A percentile compares a stretch with the other conserved stretches of the same genome.
These are phyloP conservation scores for Atta cephalotes DNA, from an alignment of 1,140 invertebrate genomes.

Conservation along the genomic window DNA sequence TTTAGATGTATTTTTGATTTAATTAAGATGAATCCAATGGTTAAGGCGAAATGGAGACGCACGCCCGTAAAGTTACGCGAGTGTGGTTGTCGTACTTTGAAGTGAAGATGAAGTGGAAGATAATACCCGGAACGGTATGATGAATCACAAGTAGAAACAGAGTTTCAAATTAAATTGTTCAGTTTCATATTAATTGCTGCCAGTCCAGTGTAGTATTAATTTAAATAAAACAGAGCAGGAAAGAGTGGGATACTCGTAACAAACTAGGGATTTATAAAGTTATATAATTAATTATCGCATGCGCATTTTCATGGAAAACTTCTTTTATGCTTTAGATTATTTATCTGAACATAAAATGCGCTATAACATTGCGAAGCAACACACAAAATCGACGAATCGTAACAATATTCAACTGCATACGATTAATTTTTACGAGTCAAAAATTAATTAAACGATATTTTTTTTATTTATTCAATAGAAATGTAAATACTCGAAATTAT, in stretches of 20 bases:
- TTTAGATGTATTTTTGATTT: constrained; percentile 20
- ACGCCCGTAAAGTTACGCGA: constrained; percentile 18
- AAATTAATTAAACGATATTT: constrained; percentile 31
- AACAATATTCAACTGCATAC: not conserved
- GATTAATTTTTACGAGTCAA: constrained; percentile 14
- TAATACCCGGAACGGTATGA: constrained; percentile 39
- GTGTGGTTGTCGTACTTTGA: constrained; percentile 36
- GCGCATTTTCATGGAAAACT: constrained; percentile 9
- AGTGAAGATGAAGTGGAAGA: constrained; percentile 59
- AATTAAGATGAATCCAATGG: constrained; percentile 43
- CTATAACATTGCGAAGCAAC: not conserved
- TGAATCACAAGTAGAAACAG: constrained; percentile 49
- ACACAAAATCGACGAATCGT: not conserved
- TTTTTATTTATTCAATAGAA: constrained; percentile 20
- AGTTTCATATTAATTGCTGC: constrained; percentile 47
- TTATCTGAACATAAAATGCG: constrained; percentile 7
- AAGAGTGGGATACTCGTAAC: constrained; percentile 4
- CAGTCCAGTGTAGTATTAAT: constrained; percentile 22
- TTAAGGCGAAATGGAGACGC: constrained; percentile 5
- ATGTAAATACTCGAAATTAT: not conserved
- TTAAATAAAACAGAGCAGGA: constrained; percentile 28
- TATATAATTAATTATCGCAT: constrained; percentile 35
- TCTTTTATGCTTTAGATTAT: constrained; percentile 2
- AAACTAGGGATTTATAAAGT: constrained; percentile 34
- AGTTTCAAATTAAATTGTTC: constrained; percentile 58